phyloP scores from a whole-genome alignment of 2,113 vertebrate species.

The Geothlypis trichas region DNA sequence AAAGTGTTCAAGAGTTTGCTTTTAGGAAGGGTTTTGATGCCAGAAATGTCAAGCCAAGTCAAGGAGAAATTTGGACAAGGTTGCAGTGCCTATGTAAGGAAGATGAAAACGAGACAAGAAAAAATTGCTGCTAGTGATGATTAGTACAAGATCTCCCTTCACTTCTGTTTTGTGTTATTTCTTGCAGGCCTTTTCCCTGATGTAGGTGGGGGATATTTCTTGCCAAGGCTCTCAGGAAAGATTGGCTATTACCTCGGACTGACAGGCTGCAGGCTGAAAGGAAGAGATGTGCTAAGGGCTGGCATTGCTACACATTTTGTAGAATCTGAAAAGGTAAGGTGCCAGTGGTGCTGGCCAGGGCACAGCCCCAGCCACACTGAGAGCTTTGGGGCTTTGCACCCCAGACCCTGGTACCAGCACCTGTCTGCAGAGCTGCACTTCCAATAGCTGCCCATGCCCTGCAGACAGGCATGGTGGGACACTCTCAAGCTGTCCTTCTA shows the following conservation, averaged over 20 bases:
- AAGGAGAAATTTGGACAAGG: not conserved
- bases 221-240: constrained; percentile 89
- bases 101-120: not conserved
- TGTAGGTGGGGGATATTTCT: constrained; percentile 94
- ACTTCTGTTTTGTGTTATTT: not conserved
- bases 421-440: not conserved
- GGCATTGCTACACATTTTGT: constrained; percentile 95
- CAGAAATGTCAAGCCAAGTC: not conserved
- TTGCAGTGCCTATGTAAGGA: not conserved
- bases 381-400: not conserved
- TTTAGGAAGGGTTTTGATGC: not conserved
- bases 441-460: not conserved
- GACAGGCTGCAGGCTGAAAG: constrained; percentile 91
- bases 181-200: constrained; percentile 92
- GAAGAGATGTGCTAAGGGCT: constrained; percentile 86
- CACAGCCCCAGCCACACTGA: not conserved
- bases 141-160: not conserved
- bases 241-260: constrained; percentile 88
- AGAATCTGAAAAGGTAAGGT: constrained; percentile 85
- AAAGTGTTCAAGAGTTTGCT: not conserved
- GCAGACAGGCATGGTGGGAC: rapidly evolving
- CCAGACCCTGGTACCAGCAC: rapidly evolving
- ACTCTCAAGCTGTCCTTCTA: not conserved
- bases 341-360: not conserved
- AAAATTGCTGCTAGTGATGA: not conserved